Base-by-base conservation (phyloP, 2,113 vertebrate species). In the Gavia stellata region DNA sequence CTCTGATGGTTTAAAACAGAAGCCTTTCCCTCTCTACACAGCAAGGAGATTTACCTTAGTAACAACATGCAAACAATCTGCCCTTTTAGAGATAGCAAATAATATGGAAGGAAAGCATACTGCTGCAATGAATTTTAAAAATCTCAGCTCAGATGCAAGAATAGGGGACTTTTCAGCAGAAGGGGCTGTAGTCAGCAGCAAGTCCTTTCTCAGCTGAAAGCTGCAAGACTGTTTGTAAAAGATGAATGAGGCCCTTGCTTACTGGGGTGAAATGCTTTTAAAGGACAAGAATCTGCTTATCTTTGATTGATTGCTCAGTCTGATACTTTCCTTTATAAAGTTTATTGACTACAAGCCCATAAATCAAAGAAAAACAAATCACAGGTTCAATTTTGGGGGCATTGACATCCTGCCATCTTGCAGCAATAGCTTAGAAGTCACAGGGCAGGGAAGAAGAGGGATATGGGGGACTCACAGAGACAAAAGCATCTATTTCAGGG, bases 321-420 rank as follows among this genome's bases (percentile, higher is more conserved):
- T 98, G 98, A 98, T 98, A 98, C 97, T 97, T 98, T 98, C 97
- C 97, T 98, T 98, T 98, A 98, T 98, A 98, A 98, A 98, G 97
- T 98, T 98, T 98, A 98, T 98, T 98, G 98, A 98, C 97, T 98
- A 98, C 97, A 98, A 98, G 97, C 97, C 98, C 98, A 98, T 98
- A 98, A 98, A 98, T 98, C 98, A 98, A 98, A 98, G 97, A 98
- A 98, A 98, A 98, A 97, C 98, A 98, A 98, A 98, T 98, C 97
- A 98, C 94, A 94, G 96, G 97, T 98, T 98, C 98, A 97, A 98
- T 98, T 98, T 98, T 71, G 97, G 97, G 98, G 98, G 94, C 97
- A 98, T 66, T 98, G 98, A 98, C 98, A 97, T 98, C 96, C 97
- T 98, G 98, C 96, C 97, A 96, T 97, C 92, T 96, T 97, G 79